A percentile compares a stretch with the other conserved stretches of the same genome.
Conservation (phyloP, 2,797 vertebrate species). For the Glyptemys insculpta region DNA sequence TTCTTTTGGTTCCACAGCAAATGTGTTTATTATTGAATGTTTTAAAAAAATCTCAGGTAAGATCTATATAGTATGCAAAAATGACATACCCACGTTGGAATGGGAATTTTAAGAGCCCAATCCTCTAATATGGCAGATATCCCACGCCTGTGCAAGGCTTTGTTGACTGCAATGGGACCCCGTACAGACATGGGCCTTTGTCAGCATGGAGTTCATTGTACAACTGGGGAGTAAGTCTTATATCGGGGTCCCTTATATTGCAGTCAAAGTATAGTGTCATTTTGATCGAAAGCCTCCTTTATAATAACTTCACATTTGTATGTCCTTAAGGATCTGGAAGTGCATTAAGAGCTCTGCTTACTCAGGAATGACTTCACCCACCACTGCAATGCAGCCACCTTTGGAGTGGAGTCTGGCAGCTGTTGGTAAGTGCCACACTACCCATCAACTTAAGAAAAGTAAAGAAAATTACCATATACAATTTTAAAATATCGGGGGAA, state of each 20-base stretch:
- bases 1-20: neutral
- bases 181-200: neutral
- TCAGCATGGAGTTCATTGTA: neutral
- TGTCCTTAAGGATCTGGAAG: constrained; percentile 59
- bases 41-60: neutral
- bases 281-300: neutral
- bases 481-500: neutral
- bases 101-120: neutral
- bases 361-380: constrained; percentile 50
- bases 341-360: constrained; percentile 11
- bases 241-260: neutral
- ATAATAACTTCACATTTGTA: constrained; percentile 39
- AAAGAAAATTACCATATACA: neutral
- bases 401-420: constrained; percentile 7
- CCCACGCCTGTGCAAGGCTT: constrained; percentile 13
- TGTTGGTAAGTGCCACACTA: neutral
- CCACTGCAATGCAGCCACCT: neutral
- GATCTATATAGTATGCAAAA: neutral
- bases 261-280: constrained; percentile 16
- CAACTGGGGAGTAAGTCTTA: constrained; percentile 3
- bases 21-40: neutral
- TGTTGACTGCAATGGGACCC: neutral
- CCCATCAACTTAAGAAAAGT: neutral
- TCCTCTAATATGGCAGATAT: neutral
- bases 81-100: neutral